Evolutionary conservation across 2,888 invertebrate genomes (phyloP).

Genomic region (Lymantria dispar): DNA sequence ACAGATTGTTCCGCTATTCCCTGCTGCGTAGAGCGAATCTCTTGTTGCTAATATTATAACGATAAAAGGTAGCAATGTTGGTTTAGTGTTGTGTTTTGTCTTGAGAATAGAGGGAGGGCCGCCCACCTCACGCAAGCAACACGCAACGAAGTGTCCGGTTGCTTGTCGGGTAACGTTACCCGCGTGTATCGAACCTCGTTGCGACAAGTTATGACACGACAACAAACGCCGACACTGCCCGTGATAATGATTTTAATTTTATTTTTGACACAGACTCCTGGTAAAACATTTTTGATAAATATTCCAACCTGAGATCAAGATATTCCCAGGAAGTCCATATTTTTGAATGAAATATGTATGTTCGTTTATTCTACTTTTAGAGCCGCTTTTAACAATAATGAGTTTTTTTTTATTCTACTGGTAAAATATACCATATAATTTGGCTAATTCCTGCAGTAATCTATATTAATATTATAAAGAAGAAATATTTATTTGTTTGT

Average conservation of each 20-base stretch:
- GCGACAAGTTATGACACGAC: slow-evolving; percentile 72
- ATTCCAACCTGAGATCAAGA: slow-evolving; percentile 2
- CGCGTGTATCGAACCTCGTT: slow-evolving; percentile 58
- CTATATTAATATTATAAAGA: too few relatives aligned
- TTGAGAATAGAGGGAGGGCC: slow-evolving; percentile 24
- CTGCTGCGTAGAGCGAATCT: slow-evolving; percentile 24
- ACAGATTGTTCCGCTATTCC: slow-evolving; percentile 24
- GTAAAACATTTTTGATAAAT: slow-evolving; percentile 20
- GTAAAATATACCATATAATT: too few relatives aligned
- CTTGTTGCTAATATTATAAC: slow-evolving; percentile 18
- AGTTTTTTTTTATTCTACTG: too few relatives aligned
- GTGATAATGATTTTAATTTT: slow-evolving; percentile 51
- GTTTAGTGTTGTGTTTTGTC: slow-evolving; percentile 34
- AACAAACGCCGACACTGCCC: slow-evolving; percentile 61
- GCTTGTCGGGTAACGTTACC: slow-evolving; percentile 61
- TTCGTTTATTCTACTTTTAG: too few relatives aligned
- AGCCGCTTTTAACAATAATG: too few relatives aligned
- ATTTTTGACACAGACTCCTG: slow-evolving; percentile 45
- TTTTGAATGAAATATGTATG: too few relatives aligned
- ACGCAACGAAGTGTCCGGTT: slow-evolving; percentile 68
- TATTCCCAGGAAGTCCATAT: background rate
- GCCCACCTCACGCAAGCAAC: slow-evolving; percentile 54
- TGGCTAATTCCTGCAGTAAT: too few relatives aligned
- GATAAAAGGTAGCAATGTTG: slow-evolving; percentile 33
- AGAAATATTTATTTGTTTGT: too few relatives aligned